Evolutionary conservation across 2,797 vertebrate genomes (phyloP).

Genomic region (Amniataba percoides): DNA sequence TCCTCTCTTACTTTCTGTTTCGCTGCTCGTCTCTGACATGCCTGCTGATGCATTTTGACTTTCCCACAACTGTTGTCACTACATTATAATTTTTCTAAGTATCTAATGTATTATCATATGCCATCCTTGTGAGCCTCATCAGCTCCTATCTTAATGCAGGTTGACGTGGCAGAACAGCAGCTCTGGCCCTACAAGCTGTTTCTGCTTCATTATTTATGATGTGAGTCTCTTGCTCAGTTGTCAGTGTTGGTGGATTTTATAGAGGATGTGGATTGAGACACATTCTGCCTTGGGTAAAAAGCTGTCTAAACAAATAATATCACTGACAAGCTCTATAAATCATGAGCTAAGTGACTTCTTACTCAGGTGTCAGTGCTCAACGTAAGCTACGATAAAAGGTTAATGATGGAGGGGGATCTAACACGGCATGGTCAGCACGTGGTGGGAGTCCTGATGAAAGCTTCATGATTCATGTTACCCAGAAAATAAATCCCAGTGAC

Average conservation of each 20-base stretch:
- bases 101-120: slow-evolving; percentile 11
- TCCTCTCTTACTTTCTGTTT: neutral
- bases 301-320: slow-evolving; percentile 71
- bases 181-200: slow-evolving; percentile 69
- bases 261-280: slow-evolving; percentile 52
- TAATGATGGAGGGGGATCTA: slow-evolving; percentile 29
- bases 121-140: slow-evolving; percentile 8
- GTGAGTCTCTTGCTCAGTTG: slow-evolving; percentile 39
- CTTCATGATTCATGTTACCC: neutral
- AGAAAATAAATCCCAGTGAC: too few species aligned
- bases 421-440: slow-evolving; percentile 3
- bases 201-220: slow-evolving; percentile 76
- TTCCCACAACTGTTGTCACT: slow-evolving; percentile 1
- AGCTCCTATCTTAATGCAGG: slow-evolving; percentile 48
- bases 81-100: slow-evolving; percentile 18
- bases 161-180: slow-evolving; percentile 65
- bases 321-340: slow-evolving; percentile 62
- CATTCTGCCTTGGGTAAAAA: slow-evolving; percentile 36
- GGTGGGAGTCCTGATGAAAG: neutral
- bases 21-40: neutral
- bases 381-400: slow-evolving; percentile 44
- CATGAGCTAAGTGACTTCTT: slow-evolving; percentile 51
- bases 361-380: slow-evolving; percentile 44
- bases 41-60: slow-evolving; percentile 30
- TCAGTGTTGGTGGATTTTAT: slow-evolving; percentile 45